Evolutionary conservation across 1,140 invertebrate species (phyloP).

Genomic region (Drosophila ohnishii): DNA sequence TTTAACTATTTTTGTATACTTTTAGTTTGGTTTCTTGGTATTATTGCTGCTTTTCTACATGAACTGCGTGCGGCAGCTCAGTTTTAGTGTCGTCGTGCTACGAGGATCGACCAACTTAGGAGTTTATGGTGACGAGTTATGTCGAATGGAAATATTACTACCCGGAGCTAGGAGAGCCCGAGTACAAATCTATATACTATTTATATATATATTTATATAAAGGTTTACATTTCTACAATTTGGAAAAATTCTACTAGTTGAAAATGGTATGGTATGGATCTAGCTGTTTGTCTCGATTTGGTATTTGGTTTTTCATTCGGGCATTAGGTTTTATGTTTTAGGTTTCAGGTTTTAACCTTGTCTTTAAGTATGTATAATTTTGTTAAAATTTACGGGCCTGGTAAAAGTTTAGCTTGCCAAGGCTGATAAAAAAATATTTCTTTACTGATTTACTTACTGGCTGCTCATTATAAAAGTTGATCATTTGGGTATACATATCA

Average conservation of each 20-base stretch:
- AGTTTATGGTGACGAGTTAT: slow-evolving; percentile 33
- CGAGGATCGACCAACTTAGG: slow-evolving; percentile 33
- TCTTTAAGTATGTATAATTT: slow-evolving; percentile 60
- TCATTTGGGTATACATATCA: slow-evolving; percentile 61
- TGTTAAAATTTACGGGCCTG: slow-evolving; percentile 74
- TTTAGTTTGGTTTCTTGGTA: slow-evolving; percentile 15
- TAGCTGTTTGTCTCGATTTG: slow-evolving; percentile 27
- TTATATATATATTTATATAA: slow-evolving; percentile 44
- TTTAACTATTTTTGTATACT: slow-evolving; percentile 37
- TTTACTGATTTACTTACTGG: slow-evolving; percentile 74
- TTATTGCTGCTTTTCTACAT: slow-evolving; percentile 39
- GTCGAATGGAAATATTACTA: slow-evolving; percentile 34
- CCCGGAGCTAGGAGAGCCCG: slow-evolving; percentile 28
- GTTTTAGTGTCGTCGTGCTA: slow-evolving; percentile 7
- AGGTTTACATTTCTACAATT: slow-evolving; percentile 68
- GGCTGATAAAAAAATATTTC: slow-evolving; percentile 77
- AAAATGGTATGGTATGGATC: slow-evolving; percentile 52
- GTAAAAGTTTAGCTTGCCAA: slow-evolving; percentile 72
- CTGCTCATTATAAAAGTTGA: slow-evolving; percentile 77
- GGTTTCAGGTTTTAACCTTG: slow-evolving; percentile 27
- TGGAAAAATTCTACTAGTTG: slow-evolving; percentile 78
- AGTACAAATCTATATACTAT: slow-evolving; percentile 44
- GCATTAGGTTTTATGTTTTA: slow-evolving; percentile 33
- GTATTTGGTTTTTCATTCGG: slow-evolving; percentile 33
- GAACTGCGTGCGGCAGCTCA: slow-evolving; percentile 3